Base-by-base conservation (phyloP, 2,113 vertebrate species). In the Potamarius usumacintae region DNA sequence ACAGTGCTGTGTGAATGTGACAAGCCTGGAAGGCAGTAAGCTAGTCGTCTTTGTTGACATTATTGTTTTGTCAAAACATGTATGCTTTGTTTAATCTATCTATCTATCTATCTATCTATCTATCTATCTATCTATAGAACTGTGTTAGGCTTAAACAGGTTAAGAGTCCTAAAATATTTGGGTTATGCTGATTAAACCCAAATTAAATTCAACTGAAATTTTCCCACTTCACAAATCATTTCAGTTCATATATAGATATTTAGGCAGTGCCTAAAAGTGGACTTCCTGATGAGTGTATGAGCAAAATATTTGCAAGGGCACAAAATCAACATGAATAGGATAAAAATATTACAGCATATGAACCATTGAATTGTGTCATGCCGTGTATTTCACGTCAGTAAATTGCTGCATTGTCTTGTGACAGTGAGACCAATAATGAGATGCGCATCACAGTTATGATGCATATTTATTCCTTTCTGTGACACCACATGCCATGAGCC, bases 11-110 rank as follows among this genome's bases (percentile, higher is more conserved):
- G 34, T 60, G 90, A 89, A 90, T 91, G 90, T 93, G 91, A 91
- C 93, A 93, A 94, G 94, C 92, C 92, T 90, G 91, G 58, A 90
- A 91, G 90, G 90, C 17, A 87, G 90, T 89, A 91, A 93, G 87
- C 94, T 93, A 95, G 94, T 95, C 92, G 89, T 88, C 94, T 95
- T 95, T 95, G 92, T 95, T 91, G 90, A 90, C 83, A 87, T 50
- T 22, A 48, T 67, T 77, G 34, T 86, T 86, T 79, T 89, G 30
- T 84, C 84, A 86, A 53, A 85, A 53, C 18, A 84, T 62, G 42
- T 82, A 76, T 6, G 42, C 53, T 69, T 42, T 52, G 74, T 86
- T 69, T 67, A 67, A 85, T 82, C 83, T 50, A 34, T 83, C 55
- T 62, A 71, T 86, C 62, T 20, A 63, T 63, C 62, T 25, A 63